Evolutionary conservation across 2,888 invertebrate species (phyloP).

Genomic region (Andrena camellia): DNA sequence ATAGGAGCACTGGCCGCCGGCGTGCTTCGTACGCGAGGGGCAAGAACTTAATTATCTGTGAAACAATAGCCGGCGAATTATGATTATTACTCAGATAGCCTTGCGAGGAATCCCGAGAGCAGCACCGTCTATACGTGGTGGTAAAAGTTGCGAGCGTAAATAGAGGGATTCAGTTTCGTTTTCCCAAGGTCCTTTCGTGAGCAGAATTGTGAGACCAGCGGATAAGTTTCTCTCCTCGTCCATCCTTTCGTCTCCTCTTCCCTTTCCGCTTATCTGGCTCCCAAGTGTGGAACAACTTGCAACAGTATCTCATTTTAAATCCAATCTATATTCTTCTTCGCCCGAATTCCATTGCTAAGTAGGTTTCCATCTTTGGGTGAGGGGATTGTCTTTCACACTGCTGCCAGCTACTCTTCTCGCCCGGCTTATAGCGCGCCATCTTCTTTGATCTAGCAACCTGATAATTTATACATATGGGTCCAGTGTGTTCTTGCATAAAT

Average conservation of each 20-base stretch:
- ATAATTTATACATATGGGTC: slow-evolving; percentile 38
- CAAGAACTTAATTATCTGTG: slow-evolving; percentile 82
- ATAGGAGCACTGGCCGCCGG: slow-evolving; percentile 61
- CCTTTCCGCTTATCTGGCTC: slow-evolving; percentile 47
- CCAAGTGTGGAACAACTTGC: slow-evolving; percentile 60
- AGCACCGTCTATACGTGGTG: slow-evolving; percentile 69
- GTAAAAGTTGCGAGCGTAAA: slow-evolving; percentile 80
- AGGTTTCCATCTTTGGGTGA: slow-evolving; percentile 62
- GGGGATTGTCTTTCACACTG: slow-evolving; percentile 52
- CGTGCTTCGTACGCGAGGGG: slow-evolving; percentile 66
- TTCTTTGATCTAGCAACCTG: background rate
- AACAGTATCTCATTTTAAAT: slow-evolving; percentile 70
- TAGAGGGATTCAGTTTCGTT: slow-evolving; percentile 79
- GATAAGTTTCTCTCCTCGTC: slow-evolving; percentile 70
- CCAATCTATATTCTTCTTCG: slow-evolving; percentile 69
- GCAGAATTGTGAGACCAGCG: slow-evolving; percentile 73
- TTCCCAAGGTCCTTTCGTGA: slow-evolving; percentile 75
- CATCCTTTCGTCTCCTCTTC: slow-evolving; percentile 43
- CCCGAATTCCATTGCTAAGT: slow-evolving; percentile 61
- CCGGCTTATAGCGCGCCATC: slow-evolving; percentile 2
- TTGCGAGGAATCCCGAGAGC: slow-evolving; percentile 63
- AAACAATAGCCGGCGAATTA: slow-evolving; percentile 81
- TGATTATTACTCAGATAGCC: slow-evolving; percentile 78
- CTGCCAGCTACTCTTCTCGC: slow-evolving; percentile 1
- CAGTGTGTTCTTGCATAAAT: slow-evolving; percentile 18